Percentiles rank a stretch among this genome's conserved stretches.
Conservation (phyloP, 2,888 invertebrate genomes). For the Drosophila testacea region DNA sequence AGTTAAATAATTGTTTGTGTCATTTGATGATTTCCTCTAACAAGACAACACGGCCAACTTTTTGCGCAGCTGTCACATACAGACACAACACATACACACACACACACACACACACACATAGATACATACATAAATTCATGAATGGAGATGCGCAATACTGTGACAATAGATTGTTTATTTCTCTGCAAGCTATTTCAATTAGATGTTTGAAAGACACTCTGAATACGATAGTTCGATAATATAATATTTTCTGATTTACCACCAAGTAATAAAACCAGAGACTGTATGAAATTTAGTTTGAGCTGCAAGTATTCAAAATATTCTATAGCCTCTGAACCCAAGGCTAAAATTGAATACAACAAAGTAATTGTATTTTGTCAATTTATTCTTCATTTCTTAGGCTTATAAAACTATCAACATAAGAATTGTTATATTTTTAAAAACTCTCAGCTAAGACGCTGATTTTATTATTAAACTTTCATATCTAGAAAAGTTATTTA, state of each 20-base stretch:
- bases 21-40: constrained; percentile 80
- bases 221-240: not conserved
- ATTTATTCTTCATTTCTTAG: no score
- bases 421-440: no score
- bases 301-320: no score
- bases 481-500: no score
- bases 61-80: constrained; percentile 60
- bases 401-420: no score
- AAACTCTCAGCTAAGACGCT: no score
- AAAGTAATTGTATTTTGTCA: no score
- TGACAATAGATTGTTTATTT: constrained; percentile 14
- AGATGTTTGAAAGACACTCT: not conserved
- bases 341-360: no score
- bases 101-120: constrained; percentile 11
- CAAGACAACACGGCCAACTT: constrained; percentile 62
- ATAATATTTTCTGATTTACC: not conserved
- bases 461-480: no score
- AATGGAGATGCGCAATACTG: constrained; percentile 34
- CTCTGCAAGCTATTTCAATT: not conserved
- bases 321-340: no score
- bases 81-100: constrained; percentile 17
- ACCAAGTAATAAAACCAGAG: no score
- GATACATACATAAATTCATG: constrained; percentile 2
- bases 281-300: no score
- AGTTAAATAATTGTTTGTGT: constrained; percentile 81